Evolutionary conservation across 2,797 vertebrate species (phyloP).

Genomic region (Florisuga fusca): DNA sequence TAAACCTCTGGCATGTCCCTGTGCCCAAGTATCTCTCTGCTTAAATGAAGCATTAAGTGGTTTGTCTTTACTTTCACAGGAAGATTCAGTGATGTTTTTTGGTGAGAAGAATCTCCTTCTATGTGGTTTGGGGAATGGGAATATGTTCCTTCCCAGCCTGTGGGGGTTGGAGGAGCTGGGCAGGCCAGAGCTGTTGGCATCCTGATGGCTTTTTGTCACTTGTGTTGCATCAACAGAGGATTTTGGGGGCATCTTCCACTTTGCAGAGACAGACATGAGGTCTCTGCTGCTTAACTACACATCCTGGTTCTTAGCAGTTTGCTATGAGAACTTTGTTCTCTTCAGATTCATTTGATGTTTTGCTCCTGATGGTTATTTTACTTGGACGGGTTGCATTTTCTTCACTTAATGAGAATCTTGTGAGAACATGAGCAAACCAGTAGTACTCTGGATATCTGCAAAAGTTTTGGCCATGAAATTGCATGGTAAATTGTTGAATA

Average conservation of each 20-base stretch:
- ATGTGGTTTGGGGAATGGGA: background rate
- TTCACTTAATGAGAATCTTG: background rate
- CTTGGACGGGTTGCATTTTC: background rate
- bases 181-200: background rate
- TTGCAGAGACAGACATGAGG: background rate
- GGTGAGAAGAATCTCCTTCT: background rate
- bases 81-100: background rate
- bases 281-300: no score
- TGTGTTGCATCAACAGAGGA: fast-evolving
- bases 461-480: background rate
- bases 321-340: background rate
- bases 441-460: background rate
- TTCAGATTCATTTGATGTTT: background rate
- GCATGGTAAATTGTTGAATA: background rate
- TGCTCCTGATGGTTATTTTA: background rate
- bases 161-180: background rate
- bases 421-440: background rate
- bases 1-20: background rate
- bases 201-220: background rate
- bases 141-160: background rate
- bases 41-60: conserved; percentile 5
- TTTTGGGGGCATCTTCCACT: background rate
- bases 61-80: conserved; percentile 10
- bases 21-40: background rate
- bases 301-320: background rate